Evolutionary conservation across 2,113 vertebrate genomes (phyloP).

Genomic region (Noctilio leporinus): DNA sequence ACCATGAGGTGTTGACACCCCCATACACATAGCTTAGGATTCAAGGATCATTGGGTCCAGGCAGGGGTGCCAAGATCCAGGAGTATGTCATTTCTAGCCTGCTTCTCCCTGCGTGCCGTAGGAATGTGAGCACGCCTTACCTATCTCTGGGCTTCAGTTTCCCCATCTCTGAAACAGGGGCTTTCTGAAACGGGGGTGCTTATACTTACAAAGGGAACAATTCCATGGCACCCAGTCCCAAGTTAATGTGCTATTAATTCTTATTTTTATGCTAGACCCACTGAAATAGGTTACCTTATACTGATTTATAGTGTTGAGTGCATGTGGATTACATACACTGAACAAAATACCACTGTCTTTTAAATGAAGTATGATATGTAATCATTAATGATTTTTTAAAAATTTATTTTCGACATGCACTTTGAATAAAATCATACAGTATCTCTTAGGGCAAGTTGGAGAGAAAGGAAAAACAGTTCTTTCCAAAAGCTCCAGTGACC

Average conservation of each 20-base stretch:
- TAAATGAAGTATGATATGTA: too few species aligned
- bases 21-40: accelerated
- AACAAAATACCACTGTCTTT: not conserved
- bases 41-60: not conserved
- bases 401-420: not conserved
- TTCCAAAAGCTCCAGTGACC: not conserved
- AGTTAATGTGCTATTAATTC: accelerated
- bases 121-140: accelerated
- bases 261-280: not conserved
- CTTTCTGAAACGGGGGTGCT: not conserved
- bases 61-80: too few species aligned
- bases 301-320: too few species aligned
- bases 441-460: not conserved
- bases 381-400: not conserved
- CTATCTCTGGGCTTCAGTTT: not conserved
- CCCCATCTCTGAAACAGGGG: not conserved
- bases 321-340: accelerated
- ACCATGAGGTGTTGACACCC: not conserved
- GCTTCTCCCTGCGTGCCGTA: accelerated
- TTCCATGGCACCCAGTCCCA: accelerated
- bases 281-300: not conserved
- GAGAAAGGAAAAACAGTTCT: not conserved
- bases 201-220: too few species aligned
- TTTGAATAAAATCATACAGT: not conserved
- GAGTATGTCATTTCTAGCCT: too few species aligned